Base-by-base conservation (phyloP, 2,797 vertebrate species). In the Microctenopoma lineatum region DNA sequence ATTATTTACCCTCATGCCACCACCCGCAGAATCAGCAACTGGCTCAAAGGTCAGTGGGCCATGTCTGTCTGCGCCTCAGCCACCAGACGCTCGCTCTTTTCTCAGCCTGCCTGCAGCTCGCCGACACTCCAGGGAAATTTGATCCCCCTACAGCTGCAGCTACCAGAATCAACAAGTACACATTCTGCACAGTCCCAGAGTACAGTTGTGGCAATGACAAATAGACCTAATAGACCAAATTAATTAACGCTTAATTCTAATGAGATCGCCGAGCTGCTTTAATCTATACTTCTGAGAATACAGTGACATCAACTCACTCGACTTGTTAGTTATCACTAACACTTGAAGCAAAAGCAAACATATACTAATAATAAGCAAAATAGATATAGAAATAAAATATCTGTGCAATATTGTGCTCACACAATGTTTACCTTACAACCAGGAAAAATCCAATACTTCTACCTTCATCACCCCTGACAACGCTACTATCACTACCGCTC, bases 1-100 rank as follows among this genome's bases (percentile, higher is more conserved):
- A 83, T 88, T 90, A 91, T 92, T 92, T 87, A 90, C 86, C 80
- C 86, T 81, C 74, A 70, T 56, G 60, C 77, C 62, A 32, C 84
- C 77, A 81, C 86, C 73, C 58, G 66, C 75, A 75, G 64, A 79
- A 91, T 87, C 88, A 78, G 81, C 85, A 83, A 84, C 86, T 80
- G 87, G 78, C 85, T 77, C 74, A 90, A 89, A 89, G 90, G 90
- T 89, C 90, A 90, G 52, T 45, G 26, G 76, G 76, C 77, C 59
- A 34, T 45, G 79, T 84, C 79, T 75, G 79, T 82, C 79, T 74
- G 70, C 34, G 39, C 72, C 83, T 66, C 61, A 11, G 80, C 47
- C 73, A 58, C 71, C 77, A 87, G 77, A 76, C 84, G 53, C 80
- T 55, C 32, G 7, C 66, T 84, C 72, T 79, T 81, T 82, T 81